phyloP scores from a whole-genome alignment of 2,113 vertebrate species.

The Malurus alboscapulatus region DNA sequence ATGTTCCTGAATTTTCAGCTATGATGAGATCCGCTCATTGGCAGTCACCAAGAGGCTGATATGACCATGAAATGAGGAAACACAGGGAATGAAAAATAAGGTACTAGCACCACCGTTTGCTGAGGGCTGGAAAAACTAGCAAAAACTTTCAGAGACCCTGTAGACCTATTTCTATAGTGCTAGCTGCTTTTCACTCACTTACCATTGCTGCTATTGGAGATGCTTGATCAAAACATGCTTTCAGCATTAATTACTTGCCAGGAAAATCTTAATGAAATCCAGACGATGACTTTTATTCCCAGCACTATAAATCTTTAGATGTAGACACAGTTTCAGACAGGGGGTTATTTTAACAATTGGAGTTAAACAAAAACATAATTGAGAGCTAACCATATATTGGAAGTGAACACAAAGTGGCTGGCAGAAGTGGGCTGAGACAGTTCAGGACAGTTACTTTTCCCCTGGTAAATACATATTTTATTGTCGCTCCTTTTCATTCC shows the following conservation, averaged over 20 bases:
- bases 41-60: constrained; percentile 73
- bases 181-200: constrained; percentile 10
- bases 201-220: not conserved
- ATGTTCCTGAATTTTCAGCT: constrained; percentile 78
- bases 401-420: not conserved
- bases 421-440: not conserved
- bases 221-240: constrained; percentile 2
- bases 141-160: constrained; percentile 14
- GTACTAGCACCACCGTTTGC: constrained; percentile 83
- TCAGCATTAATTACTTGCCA: constrained; percentile 50
- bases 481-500: not conserved
- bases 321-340: not conserved
- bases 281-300: constrained; percentile 31
- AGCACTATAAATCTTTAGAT: constrained; percentile 36
- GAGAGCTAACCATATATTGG: not conserved
- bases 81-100: constrained; percentile 74
- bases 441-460: not conserved
- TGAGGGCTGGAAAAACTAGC: constrained; percentile 72
- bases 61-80: constrained; percentile 78
- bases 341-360: not conserved
- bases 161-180: not conserved
- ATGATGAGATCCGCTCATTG: constrained; percentile 70
- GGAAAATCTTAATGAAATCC: constrained; percentile 42
- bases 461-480: not conserved
- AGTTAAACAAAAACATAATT: not conserved